Percentiles rank a stretch among this genome's conserved stretches.
Evolutionary conservation across 2,113 vertebrate genomes (phyloP).

Genomic region (Corythornis vintsioides): DNA sequence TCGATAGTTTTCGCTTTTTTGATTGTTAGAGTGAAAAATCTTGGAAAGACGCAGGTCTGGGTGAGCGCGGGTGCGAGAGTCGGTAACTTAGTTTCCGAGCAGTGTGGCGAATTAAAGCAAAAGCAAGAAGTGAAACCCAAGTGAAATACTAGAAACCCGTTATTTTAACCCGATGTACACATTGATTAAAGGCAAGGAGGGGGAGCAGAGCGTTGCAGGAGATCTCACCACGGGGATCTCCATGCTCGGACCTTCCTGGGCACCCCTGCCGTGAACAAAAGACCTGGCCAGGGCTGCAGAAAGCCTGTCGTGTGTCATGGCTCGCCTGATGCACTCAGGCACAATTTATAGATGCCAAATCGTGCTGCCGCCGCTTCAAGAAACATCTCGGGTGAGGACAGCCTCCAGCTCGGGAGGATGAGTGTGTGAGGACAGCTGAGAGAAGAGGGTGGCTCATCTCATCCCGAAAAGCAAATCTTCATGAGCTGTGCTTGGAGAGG

Average conservation of each 20-base stretch:
- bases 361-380: neutral
- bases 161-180: neutral
- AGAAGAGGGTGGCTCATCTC: neutral
- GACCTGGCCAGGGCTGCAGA: neutral
- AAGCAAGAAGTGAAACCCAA: neutral
- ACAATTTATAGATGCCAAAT: neutral
- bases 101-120: neutral
- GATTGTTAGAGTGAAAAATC: neutral
- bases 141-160: neutral
- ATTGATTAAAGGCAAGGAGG: rapidly evolving
- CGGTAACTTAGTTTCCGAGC: neutral
- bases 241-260: neutral
- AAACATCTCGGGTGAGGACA: neutral
- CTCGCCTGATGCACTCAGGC: neutral
- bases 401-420: neutral
- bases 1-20: neutral
- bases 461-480: neutral
- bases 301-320: neutral
- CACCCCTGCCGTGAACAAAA: rapidly evolving
- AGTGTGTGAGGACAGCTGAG: neutral
- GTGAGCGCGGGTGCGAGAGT: neutral
- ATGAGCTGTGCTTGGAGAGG: neutral
- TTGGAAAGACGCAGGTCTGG: neutral
- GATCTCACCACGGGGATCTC: rapidly evolving
- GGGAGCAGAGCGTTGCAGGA: rapidly evolving